A percentile compares a stretch with the other conserved stretches of the same genome.
These are phyloP conservation scores for Typhlichthys eigenmanni DNA, from an alignment of 2,797 vertebrate species.

Conservation along the genomic window DNA sequence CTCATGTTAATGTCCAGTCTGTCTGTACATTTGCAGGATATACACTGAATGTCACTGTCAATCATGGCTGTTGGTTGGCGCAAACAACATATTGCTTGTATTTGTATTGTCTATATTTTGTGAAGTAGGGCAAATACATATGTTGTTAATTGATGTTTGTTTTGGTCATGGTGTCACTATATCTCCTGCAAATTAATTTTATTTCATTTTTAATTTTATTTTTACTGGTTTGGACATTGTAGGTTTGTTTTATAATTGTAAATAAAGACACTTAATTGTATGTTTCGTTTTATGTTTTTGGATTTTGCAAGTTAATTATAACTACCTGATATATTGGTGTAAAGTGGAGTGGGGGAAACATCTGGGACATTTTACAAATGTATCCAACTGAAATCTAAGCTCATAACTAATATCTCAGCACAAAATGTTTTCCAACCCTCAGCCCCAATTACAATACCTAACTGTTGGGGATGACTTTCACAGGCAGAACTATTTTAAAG, in stretches of 20 bases:
- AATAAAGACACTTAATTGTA: conserved; percentile 69
- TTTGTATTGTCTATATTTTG: conserved; percentile 25
- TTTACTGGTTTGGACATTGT: conserved; percentile 46
- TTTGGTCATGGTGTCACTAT: conserved; percentile 14
- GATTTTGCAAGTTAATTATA: conserved; percentile 14
- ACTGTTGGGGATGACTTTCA: no score
- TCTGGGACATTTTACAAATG: no score
- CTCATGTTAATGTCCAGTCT: conserved; percentile 31
- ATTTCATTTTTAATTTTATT: conserved; percentile 24
- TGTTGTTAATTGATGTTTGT: conserved; percentile 18
- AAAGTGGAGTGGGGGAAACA: neutral
- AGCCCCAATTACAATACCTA: no score
- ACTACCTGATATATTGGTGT: neutral
- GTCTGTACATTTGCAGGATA: conserved; percentile 50
- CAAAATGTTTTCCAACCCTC: no score
- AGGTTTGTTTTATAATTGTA: conserved; percentile 75
- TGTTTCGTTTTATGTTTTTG: neutral
- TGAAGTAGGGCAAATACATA: conserved; percentile 23
- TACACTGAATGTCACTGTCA: conserved; percentile 53
- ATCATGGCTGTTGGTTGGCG: conserved; percentile 34
- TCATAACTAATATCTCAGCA: no score
- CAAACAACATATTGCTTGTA: conserved; percentile 34
- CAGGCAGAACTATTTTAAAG: no score
- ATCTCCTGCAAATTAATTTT: conserved; percentile 25
- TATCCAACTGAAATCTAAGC: no score